Percentiles rank a stretch among this genome's conserved stretches.
Conservation (phyloP, 1,140 invertebrate species). For the Papilio helenus region DNA sequence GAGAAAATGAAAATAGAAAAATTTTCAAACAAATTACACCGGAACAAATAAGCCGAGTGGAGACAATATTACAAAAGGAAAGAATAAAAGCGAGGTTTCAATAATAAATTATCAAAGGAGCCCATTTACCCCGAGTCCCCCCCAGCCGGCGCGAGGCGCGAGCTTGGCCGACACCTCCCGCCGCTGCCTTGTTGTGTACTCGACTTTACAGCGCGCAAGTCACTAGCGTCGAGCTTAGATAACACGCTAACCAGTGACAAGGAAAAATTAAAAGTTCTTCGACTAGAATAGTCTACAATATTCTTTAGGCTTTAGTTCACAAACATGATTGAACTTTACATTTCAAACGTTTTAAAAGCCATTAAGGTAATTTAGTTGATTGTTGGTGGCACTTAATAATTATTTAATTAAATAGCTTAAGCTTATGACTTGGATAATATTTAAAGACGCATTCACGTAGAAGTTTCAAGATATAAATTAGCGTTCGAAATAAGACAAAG, state of each 20-base stretch:
- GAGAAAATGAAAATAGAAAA: conserved; percentile 54
- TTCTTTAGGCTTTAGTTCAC: no score
- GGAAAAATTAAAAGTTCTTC: neutral
- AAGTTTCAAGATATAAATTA: conserved; percentile 65
- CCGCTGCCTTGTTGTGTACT: conserved; percentile 61
- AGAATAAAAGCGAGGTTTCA: conserved; percentile 74
- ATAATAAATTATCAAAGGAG: conserved; percentile 79
- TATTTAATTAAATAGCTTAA: conserved; percentile 9
- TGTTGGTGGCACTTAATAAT: no score
- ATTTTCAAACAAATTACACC: conserved; percentile 67
- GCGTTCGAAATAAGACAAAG: conserved; percentile 64
- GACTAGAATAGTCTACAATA: no score
- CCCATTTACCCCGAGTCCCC: conserved; percentile 49
- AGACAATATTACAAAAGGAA: conserved; percentile 77
- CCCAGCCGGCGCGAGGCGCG: conserved; percentile 52
- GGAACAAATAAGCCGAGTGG: conserved; percentile 70
- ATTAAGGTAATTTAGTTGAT: no score
- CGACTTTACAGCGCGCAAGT: conserved; percentile 48
- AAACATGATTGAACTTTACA: no score
- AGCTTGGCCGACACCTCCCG: conserved; percentile 64
- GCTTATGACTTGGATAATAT: conserved; percentile 4
- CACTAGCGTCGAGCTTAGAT: conserved; percentile 12
- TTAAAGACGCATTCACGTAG: conserved; percentile 36
- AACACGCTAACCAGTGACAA: neutral
- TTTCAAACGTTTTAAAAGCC: no score